Percentiles rank a stretch among this genome's conserved stretches.
Evolutionary conservation across 2,888 invertebrate genomes (phyloP).

Genomic region (Dioctria rufipes): DNA sequence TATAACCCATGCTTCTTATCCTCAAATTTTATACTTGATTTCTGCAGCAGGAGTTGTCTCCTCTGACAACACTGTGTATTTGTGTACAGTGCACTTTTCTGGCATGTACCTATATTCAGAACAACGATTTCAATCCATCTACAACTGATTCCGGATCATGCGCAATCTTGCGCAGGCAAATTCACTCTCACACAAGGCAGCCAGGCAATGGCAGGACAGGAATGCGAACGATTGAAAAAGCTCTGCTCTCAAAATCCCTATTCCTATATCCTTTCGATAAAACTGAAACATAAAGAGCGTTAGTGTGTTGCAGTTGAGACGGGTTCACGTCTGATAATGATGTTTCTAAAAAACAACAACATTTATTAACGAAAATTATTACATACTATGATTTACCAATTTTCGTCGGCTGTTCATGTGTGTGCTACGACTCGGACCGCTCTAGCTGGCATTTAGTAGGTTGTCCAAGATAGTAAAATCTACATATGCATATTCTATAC

Average conservation of each 20-base stretch:
- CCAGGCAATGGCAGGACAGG: not conserved
- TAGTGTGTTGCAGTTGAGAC: not conserved
- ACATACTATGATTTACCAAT: slow-evolving; percentile 1
- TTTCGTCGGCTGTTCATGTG: not conserved
- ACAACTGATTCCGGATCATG: not conserved
- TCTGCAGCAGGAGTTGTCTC: not conserved
- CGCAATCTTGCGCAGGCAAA: not conserved
- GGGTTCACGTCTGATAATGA: slow-evolving; percentile 4
- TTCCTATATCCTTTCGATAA: not conserved
- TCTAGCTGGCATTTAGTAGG: no score
- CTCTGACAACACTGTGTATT: not conserved
- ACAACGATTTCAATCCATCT: no score
- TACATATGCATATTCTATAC: no score
- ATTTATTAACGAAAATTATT: slow-evolving; percentile 16
- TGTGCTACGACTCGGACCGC: not conserved
- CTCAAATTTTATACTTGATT: slow-evolving; percentile 19
- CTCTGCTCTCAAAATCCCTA: slow-evolving; percentile 17
- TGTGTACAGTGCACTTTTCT: not conserved
- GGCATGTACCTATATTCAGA: not conserved
- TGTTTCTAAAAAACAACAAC: not conserved
- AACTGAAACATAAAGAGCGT: not conserved
- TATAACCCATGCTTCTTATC: not conserved
- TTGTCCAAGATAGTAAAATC: no score
- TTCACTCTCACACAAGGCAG: slow-evolving; percentile 5
- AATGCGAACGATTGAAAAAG: slow-evolving; percentile 12